These are phyloP conservation scores for Drosophila demipolita DNA, from an alignment of 2,888 invertebrate species.

Conservation along the genomic window DNA sequence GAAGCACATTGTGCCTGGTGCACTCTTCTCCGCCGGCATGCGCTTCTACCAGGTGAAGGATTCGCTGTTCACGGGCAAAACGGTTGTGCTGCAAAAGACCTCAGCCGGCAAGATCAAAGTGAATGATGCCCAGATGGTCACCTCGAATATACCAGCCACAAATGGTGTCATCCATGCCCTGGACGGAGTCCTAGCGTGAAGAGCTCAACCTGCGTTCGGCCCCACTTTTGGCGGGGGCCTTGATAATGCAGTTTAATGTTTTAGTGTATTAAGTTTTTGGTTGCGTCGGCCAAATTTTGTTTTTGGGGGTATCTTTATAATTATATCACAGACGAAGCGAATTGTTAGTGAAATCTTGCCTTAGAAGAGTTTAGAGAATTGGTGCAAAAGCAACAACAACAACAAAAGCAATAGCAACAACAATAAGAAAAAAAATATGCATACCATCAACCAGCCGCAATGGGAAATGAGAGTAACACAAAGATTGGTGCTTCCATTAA, in stretches of 20 bases:
- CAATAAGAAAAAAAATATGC: constrained; percentile 5
- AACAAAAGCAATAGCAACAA: constrained; percentile 3
- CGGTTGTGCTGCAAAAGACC: constrained; percentile 92
- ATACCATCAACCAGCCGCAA: constrained; percentile 51
- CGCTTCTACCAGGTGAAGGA: constrained; percentile 94
- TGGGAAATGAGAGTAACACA: constrained; percentile 29
- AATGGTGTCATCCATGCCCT: constrained; percentile 95
- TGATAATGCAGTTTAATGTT: constrained; percentile 46
- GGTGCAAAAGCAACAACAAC: constrained; percentile 53
- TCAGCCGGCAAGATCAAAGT: constrained; percentile 91
- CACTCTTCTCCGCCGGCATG: constrained; percentile 94
- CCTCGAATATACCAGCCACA: constrained; percentile 94
- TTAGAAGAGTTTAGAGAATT: constrained; percentile 57
- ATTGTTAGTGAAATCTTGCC: constrained; percentile 78
- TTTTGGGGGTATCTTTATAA: constrained; percentile 47
- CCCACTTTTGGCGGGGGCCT: constrained; percentile 25
- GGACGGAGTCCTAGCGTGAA: constrained; percentile 88
- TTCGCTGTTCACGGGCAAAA: constrained; percentile 90
- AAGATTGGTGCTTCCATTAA: constrained; percentile 77
- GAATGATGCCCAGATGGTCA: constrained; percentile 92
- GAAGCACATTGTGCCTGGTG: constrained; percentile 91
- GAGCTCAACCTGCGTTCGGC: constrained; percentile 13
- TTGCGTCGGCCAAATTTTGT: constrained; percentile 49
- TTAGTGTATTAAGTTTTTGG: constrained; percentile 41
- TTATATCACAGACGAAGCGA: constrained; percentile 47